A percentile compares a stretch with the other conserved stretches of the same genome.
Conservation (phyloP, 2,113 vertebrate species). For the Istiophorus platypterus region DNA sequence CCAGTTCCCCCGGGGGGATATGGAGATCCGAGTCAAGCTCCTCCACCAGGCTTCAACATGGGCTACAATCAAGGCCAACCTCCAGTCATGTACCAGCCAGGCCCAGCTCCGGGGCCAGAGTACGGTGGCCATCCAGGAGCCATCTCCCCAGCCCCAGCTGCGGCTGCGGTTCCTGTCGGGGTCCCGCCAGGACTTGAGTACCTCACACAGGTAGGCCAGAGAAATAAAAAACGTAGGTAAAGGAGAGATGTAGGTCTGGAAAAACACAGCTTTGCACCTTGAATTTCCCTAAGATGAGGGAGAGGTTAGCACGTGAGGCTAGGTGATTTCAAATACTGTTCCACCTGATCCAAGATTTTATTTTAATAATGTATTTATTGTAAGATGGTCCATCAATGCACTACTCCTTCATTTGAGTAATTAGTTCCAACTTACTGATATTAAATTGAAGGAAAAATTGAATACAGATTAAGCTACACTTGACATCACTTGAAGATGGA, state of each 20-base stretch:
- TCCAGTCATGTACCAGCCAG: slow-evolving; percentile 81
- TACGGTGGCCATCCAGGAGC: slow-evolving; percentile 33
- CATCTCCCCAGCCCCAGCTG: slow-evolving; percentile 52
- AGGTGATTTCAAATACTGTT: background rate
- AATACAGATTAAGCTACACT: no score
- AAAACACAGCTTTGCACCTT: background rate
- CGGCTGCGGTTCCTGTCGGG: slow-evolving; percentile 70
- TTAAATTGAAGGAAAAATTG: no score
- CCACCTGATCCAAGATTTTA: background rate
- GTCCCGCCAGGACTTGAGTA: slow-evolving; percentile 89
- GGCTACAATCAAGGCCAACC: slow-evolving; percentile 68
- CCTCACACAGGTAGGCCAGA: slow-evolving; percentile 85
- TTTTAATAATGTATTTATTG: background rate
- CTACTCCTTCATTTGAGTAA: background rate
- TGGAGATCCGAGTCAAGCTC: slow-evolving; percentile 68
- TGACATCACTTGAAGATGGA: background rate
- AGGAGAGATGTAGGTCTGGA: background rate
- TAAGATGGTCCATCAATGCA: background rate
- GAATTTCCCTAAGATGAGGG: background rate
- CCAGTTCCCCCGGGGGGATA: slow-evolving; percentile 71
- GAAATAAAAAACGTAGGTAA: background rate
- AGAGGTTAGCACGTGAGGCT: no score
- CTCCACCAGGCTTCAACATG: slow-evolving; percentile 84
- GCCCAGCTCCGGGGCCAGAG: slow-evolving; percentile 46
- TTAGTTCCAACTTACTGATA: background rate